Conservation (phyloP, 2,797 vertebrate genomes). For the Spinibarbus caldwelli region DNA sequence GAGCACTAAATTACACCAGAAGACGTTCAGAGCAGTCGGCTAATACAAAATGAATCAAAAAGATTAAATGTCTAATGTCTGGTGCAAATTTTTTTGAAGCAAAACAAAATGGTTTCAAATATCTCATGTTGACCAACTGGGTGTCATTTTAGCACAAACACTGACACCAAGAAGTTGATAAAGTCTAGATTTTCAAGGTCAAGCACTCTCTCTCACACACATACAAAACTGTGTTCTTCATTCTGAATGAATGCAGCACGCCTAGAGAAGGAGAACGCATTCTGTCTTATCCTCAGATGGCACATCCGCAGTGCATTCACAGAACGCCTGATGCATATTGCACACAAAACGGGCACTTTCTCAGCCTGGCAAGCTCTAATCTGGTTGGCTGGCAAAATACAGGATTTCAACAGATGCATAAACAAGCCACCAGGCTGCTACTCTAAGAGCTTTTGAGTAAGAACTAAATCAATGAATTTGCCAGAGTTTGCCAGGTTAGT, state of each 20-base stretch:
- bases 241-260: background rate
- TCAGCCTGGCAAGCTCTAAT: constrained; percentile 19
- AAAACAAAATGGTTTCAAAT: background rate
- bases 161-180: background rate
- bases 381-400: constrained; percentile 7
- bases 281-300: background rate
- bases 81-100: constrained; percentile 6
- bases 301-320: background rate
- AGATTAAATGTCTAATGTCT: constrained; percentile 2
- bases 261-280: background rate
- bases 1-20: constrained; percentile 18
- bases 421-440: background rate
- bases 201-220: background rate
- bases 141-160: background rate
- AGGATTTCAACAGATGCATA: background rate
- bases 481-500: background rate
- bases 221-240: background rate
- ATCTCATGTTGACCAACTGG: background rate
- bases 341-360: background rate
- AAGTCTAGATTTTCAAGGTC: background rate
- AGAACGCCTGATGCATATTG: constrained; percentile 6
- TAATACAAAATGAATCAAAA: background rate
- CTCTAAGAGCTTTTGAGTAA: background rate
- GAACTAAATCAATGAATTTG: background rate
- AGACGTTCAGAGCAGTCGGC: constrained; percentile 5